Base-by-base conservation (phyloP, 1,140 invertebrate species). In the Telenomus remus region DNA sequence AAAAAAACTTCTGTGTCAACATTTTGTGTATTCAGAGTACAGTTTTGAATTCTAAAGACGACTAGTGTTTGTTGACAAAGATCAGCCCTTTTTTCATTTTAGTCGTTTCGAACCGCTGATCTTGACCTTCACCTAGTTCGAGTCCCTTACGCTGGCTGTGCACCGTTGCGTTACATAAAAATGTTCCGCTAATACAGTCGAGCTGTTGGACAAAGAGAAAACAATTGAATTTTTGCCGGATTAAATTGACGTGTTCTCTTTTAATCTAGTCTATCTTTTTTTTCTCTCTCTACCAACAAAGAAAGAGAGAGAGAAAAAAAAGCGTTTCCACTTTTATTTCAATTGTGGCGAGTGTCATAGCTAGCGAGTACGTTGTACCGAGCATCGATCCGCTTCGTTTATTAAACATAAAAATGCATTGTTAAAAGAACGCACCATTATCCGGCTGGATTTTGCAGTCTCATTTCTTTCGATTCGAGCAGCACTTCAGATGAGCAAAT, bases 71-170 rank as follows among this genome's bases (percentile, higher is more conserved):
- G 1, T 34, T 34, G 35, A 50, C 15, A 49, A 49, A 19, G 15
- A 59, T 49, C 46, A 39, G 0, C n/a, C 34, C 42, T 43, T 19
- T 47, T 60, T 61, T 5, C 43, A 60, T 34, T 37, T 48, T 53
- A 16, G 14, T 8, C 19, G 15, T 46, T 57, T n/a, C 0, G n/a
- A 59, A 51, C 37, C 15, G 6, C 5, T 37, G 64, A 27, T 53
- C 55, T 51, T 59, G 42, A 68, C 55, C 64, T 68, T 68, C 44
- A 68, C 55, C 64, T 16, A 46, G n/a, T 50, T 43, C 8, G 15
- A 56, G 47, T 59, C 14, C 56, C 55, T 57, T 66, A 66, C 37
- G 53, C 39, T 49, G 35, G 37, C 11, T 11, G 19, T 19, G 16
- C 46, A 56, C 19, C 39, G 61, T 42, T 57, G 46, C 54, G 37